phyloP scores from a whole-genome alignment of 2,797 vertebrate genomes.

The Esox lucius region DNA sequence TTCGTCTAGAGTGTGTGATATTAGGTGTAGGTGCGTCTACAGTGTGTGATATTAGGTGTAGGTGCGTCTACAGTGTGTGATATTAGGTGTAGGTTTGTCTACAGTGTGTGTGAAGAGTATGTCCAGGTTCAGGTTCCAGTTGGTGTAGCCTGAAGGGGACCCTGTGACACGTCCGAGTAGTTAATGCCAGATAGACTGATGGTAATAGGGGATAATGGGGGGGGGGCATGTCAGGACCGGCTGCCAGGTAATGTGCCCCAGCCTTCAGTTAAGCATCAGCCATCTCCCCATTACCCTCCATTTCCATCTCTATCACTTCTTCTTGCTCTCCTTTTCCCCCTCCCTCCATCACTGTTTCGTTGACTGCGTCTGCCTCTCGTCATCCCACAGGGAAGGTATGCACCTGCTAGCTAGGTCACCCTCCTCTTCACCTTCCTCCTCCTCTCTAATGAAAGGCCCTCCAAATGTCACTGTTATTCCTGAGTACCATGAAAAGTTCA shows the following conservation, averaged over 20 bases:
- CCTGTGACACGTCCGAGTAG: slow-evolving; percentile 18
- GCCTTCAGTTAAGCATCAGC: slow-evolving; percentile 22
- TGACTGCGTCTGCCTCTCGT: slow-evolving; percentile 6
- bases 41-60: no score
- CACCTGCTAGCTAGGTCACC: background rate
- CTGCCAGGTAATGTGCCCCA: slow-evolving; percentile 30
- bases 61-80: background rate
- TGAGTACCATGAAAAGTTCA: slow-evolving; percentile 58
- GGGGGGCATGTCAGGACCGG: slow-evolving; percentile 27
- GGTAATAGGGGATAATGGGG: slow-evolving; percentile 44
- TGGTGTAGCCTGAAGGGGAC: background rate
- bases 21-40: no score
- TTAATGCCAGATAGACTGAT: slow-evolving; percentile 42
- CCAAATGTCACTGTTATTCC: slow-evolving; percentile 60
- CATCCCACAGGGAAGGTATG: slow-evolving; percentile 27
- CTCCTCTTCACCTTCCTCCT: slow-evolving; percentile 1
- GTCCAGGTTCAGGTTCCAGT: background rate
- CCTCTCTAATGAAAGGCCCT: slow-evolving; percentile 57
- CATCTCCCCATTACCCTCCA: background rate
- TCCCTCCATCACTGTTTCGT: background rate
- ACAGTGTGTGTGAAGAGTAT: slow-evolving; percentile 1
- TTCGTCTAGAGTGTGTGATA: no score
- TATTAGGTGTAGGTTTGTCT: background rate
- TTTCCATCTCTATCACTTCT: slow-evolving; percentile 11
- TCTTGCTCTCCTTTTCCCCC: background rate